Evolutionary conservation across 2,888 invertebrate species (phyloP), one percentile per base, ranked within the genome.

Genomic region (Ypsolopha sequella): DNA sequence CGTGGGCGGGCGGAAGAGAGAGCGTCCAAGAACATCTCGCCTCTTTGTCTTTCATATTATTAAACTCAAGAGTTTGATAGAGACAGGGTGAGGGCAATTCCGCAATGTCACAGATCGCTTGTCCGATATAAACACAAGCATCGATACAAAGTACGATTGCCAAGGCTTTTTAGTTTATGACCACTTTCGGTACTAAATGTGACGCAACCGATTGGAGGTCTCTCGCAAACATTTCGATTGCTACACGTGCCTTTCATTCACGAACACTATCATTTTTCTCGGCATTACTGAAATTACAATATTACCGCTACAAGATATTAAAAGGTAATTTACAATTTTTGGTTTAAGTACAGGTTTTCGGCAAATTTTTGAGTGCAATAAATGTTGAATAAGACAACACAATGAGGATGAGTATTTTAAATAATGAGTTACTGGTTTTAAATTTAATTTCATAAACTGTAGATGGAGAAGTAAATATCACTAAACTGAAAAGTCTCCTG

Each of bases 1-100:
- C 75, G 84, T 86, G 73, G 86, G 86, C 82, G 85, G 84, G 76
- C 86, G 85, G 86, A 86, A 86, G 85, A 84, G 81, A 85, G 82
- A 85, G 85, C 79, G 69, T 65, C 71, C 68, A 65, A 66, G 69
- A 67, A 64, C 64, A 64, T 67, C 65, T 63, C 59, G 64, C 66
- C 58, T 82, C 84, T 72, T 76, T 75, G 69, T 85, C 82, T 80
- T 76, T 68, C 84, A 53, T 56, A 55, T 58, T 60, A 60, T 63
- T 69, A 64, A 58, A 55, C 51, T 52, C 60, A 59, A 66, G 60
- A 60, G 76, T 56, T 58, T 48, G 70, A 76, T 63, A 56, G 72
- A 61, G 73, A 80, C 60, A 58, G 65, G 56, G 68, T 62, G 43
- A 68, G 62, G 69, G 57, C 64, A 66, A 76, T 73, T 74, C 73